Percentiles rank a stretch among this genome's conserved stretches.
Evolutionary conservation across 2,113 vertebrate genomes (phyloP).

Genomic region (Desmodus rotundus): DNA sequence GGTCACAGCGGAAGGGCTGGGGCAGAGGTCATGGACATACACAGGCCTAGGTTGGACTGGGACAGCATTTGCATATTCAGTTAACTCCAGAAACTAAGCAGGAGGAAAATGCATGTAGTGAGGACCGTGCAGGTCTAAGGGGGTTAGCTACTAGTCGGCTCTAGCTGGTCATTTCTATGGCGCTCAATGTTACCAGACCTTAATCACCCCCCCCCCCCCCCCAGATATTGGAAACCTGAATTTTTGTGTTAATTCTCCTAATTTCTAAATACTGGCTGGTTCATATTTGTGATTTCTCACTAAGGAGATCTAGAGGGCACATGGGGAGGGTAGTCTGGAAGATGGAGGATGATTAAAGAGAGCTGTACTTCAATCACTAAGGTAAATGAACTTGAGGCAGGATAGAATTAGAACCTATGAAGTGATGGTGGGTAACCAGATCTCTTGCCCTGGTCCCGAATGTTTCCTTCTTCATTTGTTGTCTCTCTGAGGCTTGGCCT

Average conservation of each 20-base stretch:
- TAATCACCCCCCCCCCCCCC: neutral
- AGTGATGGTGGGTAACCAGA: neutral
- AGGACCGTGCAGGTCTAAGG: neutral
- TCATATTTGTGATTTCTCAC: neutral
- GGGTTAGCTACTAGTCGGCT: neutral
- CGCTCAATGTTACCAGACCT: neutral
- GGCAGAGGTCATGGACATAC: neutral
- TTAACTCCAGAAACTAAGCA: neutral
- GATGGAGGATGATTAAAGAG: neutral
- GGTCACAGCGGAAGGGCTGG: neutral
- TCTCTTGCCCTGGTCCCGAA: neutral
- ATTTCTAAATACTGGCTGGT: constrained; percentile 1
- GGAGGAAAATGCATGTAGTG: neutral
- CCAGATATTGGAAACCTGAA: neutral
- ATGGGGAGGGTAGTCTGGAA: neutral
- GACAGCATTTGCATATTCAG: neutral
- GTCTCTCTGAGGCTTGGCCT: neutral
- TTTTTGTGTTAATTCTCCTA: constrained; percentile 12
- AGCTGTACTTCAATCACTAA: neutral
- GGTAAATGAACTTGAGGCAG: neutral
- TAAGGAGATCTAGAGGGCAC: neutral
- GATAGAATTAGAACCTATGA: neutral
- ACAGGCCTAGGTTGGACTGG: neutral
- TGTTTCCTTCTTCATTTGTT: constrained; percentile 27
- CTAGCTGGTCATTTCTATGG: neutral